phyloP scores from a whole-genome alignment of 1,140 invertebrate genomes.

The Conus ventricosus region DNA sequence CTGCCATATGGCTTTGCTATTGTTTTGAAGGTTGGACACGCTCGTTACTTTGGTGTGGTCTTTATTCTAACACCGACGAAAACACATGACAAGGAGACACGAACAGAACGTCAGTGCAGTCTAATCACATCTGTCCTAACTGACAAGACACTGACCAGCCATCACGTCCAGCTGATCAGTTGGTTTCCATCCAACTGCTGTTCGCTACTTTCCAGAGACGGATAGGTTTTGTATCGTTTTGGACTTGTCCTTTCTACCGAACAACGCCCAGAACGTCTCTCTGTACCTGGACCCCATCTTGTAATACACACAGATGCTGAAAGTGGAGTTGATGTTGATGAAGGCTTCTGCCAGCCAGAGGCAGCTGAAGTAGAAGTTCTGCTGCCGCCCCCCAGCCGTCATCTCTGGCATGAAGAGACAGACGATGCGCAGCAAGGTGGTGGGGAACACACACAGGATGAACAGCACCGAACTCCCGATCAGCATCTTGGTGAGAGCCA shows the following conservation, averaged over 20 bases:
- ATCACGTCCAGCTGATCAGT: no score
- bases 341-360: background rate
- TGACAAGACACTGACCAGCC: no score
- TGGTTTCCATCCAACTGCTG: no score
- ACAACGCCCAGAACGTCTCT: background rate
- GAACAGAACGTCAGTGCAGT: no score
- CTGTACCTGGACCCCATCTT: background rate
- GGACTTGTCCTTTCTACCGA: background rate
- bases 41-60: no score
- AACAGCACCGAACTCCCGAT: conserved; percentile 20
- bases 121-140: no score
- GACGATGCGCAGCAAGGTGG: background rate
- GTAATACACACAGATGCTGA: conserved; percentile 19
- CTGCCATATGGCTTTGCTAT: no score
- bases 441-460: conserved; percentile 11
- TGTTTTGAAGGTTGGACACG: no score
- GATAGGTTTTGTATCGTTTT: no score
- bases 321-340: background rate
- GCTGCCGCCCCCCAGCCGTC: background rate
- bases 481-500: conserved; percentile 20
- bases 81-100: no score
- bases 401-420: background rate
- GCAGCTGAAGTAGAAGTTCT: background rate
- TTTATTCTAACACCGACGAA: no score
- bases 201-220: no score